phyloP scores from a whole-genome alignment of 2,113 vertebrate species.

The Corythoichthys haematopterus region DNA sequence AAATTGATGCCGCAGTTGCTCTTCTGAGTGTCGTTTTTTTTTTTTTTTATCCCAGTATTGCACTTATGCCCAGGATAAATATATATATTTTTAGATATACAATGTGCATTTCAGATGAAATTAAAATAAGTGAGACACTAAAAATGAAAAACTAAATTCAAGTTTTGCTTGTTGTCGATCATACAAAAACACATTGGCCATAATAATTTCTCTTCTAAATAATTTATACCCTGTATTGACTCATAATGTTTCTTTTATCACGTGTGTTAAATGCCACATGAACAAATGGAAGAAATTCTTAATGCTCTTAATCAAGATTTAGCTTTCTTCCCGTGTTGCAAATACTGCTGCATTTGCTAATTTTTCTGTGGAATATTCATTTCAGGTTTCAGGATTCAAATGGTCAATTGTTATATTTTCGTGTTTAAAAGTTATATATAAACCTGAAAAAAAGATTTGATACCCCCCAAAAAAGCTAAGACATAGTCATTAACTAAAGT shows the following conservation, averaged over 20 bases:
- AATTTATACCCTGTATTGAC: constrained; percentile 24
- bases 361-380: constrained; percentile 18
- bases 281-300: constrained; percentile 22
- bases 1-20: not conserved
- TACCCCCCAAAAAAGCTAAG: too few relatives aligned
- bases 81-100: not conserved
- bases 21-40: not conserved
- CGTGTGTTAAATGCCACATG: constrained; percentile 15
- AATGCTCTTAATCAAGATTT: constrained; percentile 23
- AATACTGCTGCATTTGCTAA: constrained; percentile 17
- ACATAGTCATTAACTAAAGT: too few relatives aligned
- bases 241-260: constrained; percentile 32
- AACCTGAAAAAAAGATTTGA: not conserved
- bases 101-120: not conserved
- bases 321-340: constrained; percentile 1
- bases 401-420: not conserved
- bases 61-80: not conserved
- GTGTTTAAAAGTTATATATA: not conserved
- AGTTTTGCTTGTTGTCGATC: not conserved
- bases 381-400: constrained; percentile 5
- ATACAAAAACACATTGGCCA: not conserved
- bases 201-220: constrained; percentile 26
- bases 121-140: constrained; percentile 7
- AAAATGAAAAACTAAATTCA: constrained; percentile 5
- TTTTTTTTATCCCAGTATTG: not conserved